Conservation (phyloP, 2,888 invertebrate genomes). For the Pristionchus mayeri region DNA sequence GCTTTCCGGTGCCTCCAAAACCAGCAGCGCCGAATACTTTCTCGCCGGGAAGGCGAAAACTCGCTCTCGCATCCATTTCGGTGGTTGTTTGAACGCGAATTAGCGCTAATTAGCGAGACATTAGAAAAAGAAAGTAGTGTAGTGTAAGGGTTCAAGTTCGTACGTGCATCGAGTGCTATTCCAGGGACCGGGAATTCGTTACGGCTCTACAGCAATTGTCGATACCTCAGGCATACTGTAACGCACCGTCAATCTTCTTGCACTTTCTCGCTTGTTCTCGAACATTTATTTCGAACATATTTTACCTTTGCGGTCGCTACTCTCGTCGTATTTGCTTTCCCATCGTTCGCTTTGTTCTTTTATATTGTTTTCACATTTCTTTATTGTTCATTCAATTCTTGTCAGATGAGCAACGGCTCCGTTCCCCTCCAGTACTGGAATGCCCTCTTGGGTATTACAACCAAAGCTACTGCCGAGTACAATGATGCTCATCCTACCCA, state of each 20-base stretch:
- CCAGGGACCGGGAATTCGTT: neutral
- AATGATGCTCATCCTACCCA: conserved; percentile 1
- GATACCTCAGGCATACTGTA: too few relatives aligned
- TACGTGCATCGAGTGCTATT: neutral
- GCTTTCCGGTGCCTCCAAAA: conserved; percentile 33
- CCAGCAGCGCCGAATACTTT: conserved; percentile 38
- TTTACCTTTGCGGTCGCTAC: too few relatives aligned
- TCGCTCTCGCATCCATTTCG: conserved; percentile 47
- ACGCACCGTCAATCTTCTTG: neutral
- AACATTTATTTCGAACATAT: neutral
- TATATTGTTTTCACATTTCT: neutral
- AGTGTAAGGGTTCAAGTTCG: too few relatives aligned
- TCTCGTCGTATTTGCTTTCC: neutral
- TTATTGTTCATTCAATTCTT: neutral
- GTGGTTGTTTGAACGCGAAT: conserved; percentile 41
- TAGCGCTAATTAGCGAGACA: conserved; percentile 37
- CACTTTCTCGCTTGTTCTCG: neutral
- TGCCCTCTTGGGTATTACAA: conserved; percentile 46
- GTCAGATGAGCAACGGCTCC: conserved; percentile 34
- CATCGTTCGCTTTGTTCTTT: neutral
- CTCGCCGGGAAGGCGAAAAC: conserved; percentile 49
- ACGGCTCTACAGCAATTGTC: too few relatives aligned
- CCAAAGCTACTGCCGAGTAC: conserved; percentile 40
- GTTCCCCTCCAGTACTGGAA: conserved; percentile 49
- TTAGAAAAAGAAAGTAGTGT: conserved; percentile 14